These are phyloP conservation scores for Enteromius radiatus DNA, from an alignment of 2,797 vertebrate genomes.

Conservation along the genomic window DNA sequence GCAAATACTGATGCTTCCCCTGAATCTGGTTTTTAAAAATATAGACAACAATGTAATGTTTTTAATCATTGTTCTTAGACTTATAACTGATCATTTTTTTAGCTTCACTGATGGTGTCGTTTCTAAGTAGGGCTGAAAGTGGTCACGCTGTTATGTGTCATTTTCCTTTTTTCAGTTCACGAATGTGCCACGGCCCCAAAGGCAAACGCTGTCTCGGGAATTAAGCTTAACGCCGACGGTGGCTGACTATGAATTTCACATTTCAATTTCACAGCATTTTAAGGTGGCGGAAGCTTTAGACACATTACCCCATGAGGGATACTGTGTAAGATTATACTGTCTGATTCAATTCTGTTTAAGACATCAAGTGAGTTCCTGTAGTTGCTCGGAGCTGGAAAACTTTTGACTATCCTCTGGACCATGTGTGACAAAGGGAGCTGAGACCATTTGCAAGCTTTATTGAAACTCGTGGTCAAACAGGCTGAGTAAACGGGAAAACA, in stretches of 20 bases:
- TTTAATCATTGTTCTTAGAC: not conserved
- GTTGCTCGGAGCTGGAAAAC: not conserved
- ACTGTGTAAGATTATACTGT: constrained; percentile 24
- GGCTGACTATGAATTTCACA: constrained; percentile 22
- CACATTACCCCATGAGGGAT: constrained; percentile 14
- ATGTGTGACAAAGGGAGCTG: too few species aligned
- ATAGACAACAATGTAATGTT: not conserved
- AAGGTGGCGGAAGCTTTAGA: not conserved
- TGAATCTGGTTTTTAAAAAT: not conserved
- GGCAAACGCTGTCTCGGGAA: not conserved
- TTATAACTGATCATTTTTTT: not conserved
- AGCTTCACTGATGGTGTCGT: not conserved
- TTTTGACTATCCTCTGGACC: not conserved
- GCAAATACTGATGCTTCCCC: not conserved
- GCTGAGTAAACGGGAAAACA: too few species aligned
- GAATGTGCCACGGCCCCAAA: constrained; percentile 5
- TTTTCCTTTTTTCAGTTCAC: constrained; percentile 29
- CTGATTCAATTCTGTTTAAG: constrained; percentile 21
- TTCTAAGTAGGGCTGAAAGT: not conserved
- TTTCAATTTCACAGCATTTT: constrained; percentile 32
- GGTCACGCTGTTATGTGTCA: constrained; percentile 24
- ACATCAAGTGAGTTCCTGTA: not conserved
- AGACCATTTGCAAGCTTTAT: too few species aligned
- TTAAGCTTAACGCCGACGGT: not conserved
- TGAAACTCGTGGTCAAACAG: too few species aligned